Percentiles rank a stretch among this genome's conserved stretches.
phyloP scores from a whole-genome alignment of 2,888 invertebrate species.

The Entomobrya multifasciata region DNA sequence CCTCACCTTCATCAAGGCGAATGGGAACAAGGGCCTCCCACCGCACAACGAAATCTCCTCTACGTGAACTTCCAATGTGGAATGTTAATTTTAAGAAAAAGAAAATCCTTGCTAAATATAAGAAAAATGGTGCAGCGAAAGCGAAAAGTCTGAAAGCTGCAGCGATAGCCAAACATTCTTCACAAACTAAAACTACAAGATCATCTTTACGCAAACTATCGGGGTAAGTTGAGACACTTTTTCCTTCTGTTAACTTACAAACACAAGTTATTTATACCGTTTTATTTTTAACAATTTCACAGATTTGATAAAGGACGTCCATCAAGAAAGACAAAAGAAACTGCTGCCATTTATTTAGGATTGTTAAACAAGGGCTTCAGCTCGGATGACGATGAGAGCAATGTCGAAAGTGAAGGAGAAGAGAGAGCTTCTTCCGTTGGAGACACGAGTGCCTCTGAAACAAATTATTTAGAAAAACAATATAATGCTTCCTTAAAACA shows the following conservation, averaged over 20 bases:
- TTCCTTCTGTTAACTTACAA: too few species aligned
- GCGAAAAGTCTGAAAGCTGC: slow-evolving; percentile 55
- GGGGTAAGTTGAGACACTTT: slow-evolving; percentile 59
- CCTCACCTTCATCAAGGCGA: slow-evolving; percentile 44
- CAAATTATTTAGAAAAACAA: slow-evolving; percentile 78
- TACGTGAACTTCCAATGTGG: slow-evolving; percentile 80
- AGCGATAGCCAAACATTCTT: slow-evolving; percentile 47
- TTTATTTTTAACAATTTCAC: too few species aligned
- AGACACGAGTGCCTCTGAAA: slow-evolving; percentile 78
- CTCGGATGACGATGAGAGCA: slow-evolving; percentile 84
- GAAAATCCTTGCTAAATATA: slow-evolving; percentile 64
- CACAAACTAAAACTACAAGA: slow-evolving; percentile 28
- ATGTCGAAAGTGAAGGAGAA: slow-evolving; percentile 83
- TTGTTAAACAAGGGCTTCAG: slow-evolving; percentile 87
- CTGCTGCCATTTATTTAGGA: slow-evolving; percentile 88
- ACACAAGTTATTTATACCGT: too few species aligned
- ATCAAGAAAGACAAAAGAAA: slow-evolving; percentile 88
- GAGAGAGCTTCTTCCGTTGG: slow-evolving; percentile 74
- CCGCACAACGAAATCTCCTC: slow-evolving; percentile 76
- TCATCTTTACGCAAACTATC: slow-evolving; percentile 53
- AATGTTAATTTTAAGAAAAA: slow-evolving; percentile 67
- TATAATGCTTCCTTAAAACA: slow-evolving; percentile 77
- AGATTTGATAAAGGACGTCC: slow-evolving; percentile 75
- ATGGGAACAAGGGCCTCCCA: slow-evolving; percentile 77
- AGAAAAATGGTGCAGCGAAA: slow-evolving; percentile 63